Conservation (phyloP, 2,888 invertebrate genomes). For the Isotomurus palustris region DNA sequence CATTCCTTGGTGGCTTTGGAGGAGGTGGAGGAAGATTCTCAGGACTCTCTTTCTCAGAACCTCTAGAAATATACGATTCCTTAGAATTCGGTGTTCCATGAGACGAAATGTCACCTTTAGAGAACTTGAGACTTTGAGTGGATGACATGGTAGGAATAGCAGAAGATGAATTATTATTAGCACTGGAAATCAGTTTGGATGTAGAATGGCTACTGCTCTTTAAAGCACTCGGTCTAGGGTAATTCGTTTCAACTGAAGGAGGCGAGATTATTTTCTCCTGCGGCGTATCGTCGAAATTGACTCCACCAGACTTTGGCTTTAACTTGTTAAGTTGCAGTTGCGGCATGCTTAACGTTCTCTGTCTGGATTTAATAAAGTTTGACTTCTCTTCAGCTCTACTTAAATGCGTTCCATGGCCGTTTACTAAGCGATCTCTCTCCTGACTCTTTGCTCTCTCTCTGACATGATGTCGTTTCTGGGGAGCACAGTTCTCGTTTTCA, state of each 20-base stretch:
- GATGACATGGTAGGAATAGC: constrained; percentile 4
- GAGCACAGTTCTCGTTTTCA: constrained; percentile 14
- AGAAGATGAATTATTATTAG: background rate
- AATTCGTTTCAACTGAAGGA: constrained; percentile 11
- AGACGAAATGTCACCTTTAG: background rate
- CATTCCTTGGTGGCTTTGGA: constrained; percentile 45
- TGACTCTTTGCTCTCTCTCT: constrained; percentile 39
- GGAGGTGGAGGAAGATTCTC: constrained; percentile 44
- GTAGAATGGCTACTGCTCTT: constrained; percentile 5
- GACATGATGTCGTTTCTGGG: constrained; percentile 10
- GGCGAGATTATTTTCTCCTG: constrained; percentile 10
- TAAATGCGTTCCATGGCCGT: background rate
- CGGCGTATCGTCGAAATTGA: constrained; percentile 36
- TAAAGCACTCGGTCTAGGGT: constrained; percentile 4
- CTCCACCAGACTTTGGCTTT: constrained; percentile 36
- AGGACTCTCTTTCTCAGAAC: constrained; percentile 25
- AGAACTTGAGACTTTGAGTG: background rate
- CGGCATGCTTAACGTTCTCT: constrained; percentile 76
- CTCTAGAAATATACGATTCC: background rate
- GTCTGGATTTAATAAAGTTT: constrained; percentile 64
- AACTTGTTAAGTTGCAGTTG: constrained; percentile 57
- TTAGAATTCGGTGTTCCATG: background rate
- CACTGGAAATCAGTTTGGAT: background rate
- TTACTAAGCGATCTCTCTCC: constrained; percentile 21
- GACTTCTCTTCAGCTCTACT: constrained; percentile 29